phyloP scores from a whole-genome alignment of 2,113 vertebrate genomes.

The Oncorhynchus kisutch region DNA sequence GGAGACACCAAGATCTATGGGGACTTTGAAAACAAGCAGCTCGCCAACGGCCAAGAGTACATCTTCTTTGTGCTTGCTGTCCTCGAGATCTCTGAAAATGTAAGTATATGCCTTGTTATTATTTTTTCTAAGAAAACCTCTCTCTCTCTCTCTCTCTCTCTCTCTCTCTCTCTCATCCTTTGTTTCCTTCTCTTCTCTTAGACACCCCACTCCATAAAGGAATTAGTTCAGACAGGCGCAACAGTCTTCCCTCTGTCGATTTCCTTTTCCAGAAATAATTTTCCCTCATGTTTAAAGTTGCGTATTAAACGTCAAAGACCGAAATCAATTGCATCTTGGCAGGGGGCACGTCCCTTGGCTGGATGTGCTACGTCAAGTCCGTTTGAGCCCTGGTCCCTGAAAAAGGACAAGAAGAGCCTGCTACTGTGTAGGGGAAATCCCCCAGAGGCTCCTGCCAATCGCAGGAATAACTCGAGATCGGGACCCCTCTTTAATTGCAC shows the following conservation, averaged over 20 bases:
- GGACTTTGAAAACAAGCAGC: slow-evolving; percentile 96
- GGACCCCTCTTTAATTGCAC: slow-evolving; percentile 69
- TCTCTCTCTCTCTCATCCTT: neutral
- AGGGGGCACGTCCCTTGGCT: slow-evolving; percentile 24
- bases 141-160: neutral
- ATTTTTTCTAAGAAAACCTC: neutral
- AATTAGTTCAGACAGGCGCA: neutral
- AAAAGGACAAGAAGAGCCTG: slow-evolving; percentile 49
- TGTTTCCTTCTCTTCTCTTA: neutral
- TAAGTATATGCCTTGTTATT: slow-evolving; percentile 70
- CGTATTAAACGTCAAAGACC: neutral
- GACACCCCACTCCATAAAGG: neutral
- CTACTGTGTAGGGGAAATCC: slow-evolving; percentile 54
- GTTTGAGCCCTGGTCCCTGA: slow-evolving; percentile 41
- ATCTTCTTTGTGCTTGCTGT: slow-evolving; percentile 95
- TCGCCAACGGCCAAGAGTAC: slow-evolving; percentile 94
- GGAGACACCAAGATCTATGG: slow-evolving; percentile 91
- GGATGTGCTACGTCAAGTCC: slow-evolving; percentile 44
- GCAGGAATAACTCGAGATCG: slow-evolving; percentile 57
- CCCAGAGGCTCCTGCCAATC: slow-evolving; percentile 63
- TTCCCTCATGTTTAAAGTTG: slow-evolving; percentile 14
- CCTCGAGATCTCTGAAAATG: slow-evolving; percentile 93
- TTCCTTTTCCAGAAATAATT: slow-evolving; percentile 4
- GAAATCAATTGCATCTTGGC: slow-evolving; percentile 21
- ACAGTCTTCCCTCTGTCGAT: neutral